These are phyloP conservation scores for Meteorus sp. DNA, from an alignment of 1,140 invertebrate species.

Conservation along the genomic window DNA sequence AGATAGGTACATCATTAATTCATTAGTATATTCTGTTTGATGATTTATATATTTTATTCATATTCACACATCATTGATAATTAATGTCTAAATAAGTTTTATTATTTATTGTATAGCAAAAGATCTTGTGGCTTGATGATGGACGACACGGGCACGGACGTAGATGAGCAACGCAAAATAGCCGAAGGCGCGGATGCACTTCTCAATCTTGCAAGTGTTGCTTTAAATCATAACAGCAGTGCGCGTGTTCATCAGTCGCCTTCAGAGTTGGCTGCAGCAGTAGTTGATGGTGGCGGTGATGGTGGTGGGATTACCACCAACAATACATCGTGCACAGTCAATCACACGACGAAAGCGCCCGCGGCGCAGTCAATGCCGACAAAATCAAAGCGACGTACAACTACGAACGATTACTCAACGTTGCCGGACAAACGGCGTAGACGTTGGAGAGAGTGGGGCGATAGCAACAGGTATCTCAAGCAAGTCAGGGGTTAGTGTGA, in stretches of 20 bases:
- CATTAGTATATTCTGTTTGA: too few relatives aligned
- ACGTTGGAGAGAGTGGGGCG: constrained; percentile 51
- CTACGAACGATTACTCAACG: constrained; percentile 43
- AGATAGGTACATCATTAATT: constrained; percentile 53
- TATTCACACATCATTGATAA: neutral
- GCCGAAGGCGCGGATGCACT: constrained; percentile 79
- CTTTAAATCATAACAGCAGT: constrained; percentile 36
- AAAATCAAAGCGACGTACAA: constrained; percentile 44
- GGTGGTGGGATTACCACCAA: too few relatives aligned
- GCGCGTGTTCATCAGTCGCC: constrained; percentile 33
- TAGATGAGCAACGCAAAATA: constrained; percentile 75
- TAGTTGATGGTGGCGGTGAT: too few relatives aligned
- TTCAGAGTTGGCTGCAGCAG: constrained; percentile 17
- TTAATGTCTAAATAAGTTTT: neutral
- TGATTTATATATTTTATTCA: too few relatives aligned
- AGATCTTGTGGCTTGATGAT: constrained; percentile 33
- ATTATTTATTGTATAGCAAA: constrained; percentile 36
- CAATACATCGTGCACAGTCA: constrained; percentile 9
- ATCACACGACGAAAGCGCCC: constrained; percentile 25
- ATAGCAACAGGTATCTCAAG: constrained; percentile 47
- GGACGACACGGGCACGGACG: constrained; percentile 53
- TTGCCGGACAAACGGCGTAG: constrained; percentile 45
- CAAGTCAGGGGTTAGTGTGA: constrained; percentile 50
- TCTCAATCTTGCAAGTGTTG: constrained; percentile 70
- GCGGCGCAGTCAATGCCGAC: constrained; percentile 13